Conservation (phyloP, 1,140 invertebrate genomes). For the Probaryconus sp. region DNA sequence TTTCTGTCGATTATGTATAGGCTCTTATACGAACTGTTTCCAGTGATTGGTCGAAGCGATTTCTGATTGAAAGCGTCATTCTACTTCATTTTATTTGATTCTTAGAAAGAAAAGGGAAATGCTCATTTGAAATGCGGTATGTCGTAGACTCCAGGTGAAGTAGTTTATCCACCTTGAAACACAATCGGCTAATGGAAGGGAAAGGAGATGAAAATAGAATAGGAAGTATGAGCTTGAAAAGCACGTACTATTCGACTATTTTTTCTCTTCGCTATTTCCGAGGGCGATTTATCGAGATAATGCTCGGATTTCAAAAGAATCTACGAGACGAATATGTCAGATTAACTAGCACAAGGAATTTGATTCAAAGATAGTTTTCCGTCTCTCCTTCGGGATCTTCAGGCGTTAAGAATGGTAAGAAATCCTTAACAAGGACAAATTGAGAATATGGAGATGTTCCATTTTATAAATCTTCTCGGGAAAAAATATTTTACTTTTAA, state of each 20-base stretch:
- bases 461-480: too few species aligned
- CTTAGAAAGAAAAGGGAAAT: slow-evolving; percentile 21
- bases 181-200: slow-evolving; percentile 73
- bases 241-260: slow-evolving; percentile 33
- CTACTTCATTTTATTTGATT: slow-evolving; percentile 30
- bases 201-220: slow-evolving; percentile 62
- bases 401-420: background rate
- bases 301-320: slow-evolving; percentile 55
- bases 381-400: slow-evolving; percentile 3
- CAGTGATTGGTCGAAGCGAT: slow-evolving; percentile 34
- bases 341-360: slow-evolving; percentile 10
- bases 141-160: slow-evolving; percentile 63
- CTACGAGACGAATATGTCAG: slow-evolving; percentile 21
- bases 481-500: too few species aligned
- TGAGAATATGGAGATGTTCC: too few species aligned
- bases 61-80: slow-evolving; percentile 20
- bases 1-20: slow-evolving; percentile 48
- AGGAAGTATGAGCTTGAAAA: slow-evolving; percentile 35
- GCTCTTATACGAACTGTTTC: slow-evolving; percentile 5
- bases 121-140: slow-evolving; percentile 66
- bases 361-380: slow-evolving; percentile 24
- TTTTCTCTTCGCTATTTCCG: slow-evolving; percentile 24
- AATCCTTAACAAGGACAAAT: background rate
- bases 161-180: slow-evolving; percentile 66
- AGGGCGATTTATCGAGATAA: slow-evolving; percentile 40